Evolutionary conservation across 1,140 invertebrate genomes (phyloP).

Genomic region (Lutraria rhynchaena): DNA sequence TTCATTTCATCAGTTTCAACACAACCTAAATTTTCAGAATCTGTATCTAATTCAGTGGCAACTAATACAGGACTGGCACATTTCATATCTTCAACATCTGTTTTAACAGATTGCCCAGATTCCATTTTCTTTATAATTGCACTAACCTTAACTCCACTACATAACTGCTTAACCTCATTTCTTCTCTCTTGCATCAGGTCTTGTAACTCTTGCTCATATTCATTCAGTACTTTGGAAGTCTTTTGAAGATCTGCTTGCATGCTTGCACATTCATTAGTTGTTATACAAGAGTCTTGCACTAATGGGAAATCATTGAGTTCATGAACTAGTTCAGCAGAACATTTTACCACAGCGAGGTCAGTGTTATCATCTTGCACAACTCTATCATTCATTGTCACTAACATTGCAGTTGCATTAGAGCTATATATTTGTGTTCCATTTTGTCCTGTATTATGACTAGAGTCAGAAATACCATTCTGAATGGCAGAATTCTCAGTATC

Average conservation of each 20-base stretch:
- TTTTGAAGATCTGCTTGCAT: background rate
- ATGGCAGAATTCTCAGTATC: background rate
- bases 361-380: no score
- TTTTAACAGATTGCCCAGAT: background rate
- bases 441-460: no score
- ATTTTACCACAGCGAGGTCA: background rate
- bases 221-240: constrained; percentile 8
- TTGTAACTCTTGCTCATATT: background rate
- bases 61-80: background rate
- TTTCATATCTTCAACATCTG: background rate
- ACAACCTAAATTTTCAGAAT: background rate
- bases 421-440: background rate
- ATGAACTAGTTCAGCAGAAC: background rate
- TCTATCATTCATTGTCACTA: background rate
- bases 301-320: no score
- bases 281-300: background rate
- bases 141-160: constrained; percentile 18
- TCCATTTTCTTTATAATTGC: constrained; percentile 20
- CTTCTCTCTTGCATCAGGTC: constrained; percentile 15
- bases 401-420: constrained; percentile 10
- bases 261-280: background rate
- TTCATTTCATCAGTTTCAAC: background rate
- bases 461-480: background rate
- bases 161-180: background rate
- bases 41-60: background rate